These are phyloP conservation scores for Aporrectodea caliginosa DNA, from an alignment of 1,140 invertebrate species.

Conservation along the genomic window DNA sequence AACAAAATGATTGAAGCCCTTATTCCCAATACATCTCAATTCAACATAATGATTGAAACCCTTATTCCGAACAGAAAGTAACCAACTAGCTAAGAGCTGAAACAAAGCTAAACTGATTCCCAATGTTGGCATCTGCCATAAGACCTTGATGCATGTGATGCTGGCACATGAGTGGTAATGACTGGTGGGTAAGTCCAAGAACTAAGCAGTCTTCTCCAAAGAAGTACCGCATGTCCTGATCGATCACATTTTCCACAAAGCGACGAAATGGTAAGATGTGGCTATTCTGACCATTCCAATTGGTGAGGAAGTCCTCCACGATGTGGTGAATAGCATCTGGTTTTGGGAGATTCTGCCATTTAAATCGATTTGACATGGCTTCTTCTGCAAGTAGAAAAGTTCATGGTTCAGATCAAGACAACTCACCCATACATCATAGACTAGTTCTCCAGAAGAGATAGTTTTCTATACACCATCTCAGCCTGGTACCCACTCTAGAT, in stretches of 20 bases:
- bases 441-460: too few relatives aligned
- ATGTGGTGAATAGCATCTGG: slow-evolving; percentile 56
- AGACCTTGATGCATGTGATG: slow-evolving; percentile 32
- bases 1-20: too few relatives aligned
- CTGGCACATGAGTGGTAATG: slow-evolving; percentile 44
- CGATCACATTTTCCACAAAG: slow-evolving; percentile 50
- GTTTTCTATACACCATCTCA: too few relatives aligned
- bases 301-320: slow-evolving; percentile 58
- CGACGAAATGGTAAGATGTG: slow-evolving; percentile 55
- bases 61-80: too few relatives aligned
- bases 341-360: slow-evolving; percentile 42
- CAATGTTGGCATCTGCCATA: too few relatives aligned
- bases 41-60: too few relatives aligned
- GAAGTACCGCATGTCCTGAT: slow-evolving; percentile 40
- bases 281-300: slow-evolving; percentile 52
- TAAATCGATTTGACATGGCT: slow-evolving; percentile 40
- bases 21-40: too few relatives aligned
- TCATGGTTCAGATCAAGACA: too few relatives aligned
- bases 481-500: too few relatives aligned
- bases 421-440: too few relatives aligned
- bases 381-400: slow-evolving; percentile 52
- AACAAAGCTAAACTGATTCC: too few relatives aligned
- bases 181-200: slow-evolving; percentile 44
- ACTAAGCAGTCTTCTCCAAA: slow-evolving; percentile 51
- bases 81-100: too few relatives aligned